These are phyloP conservation scores for Porites divaricata DNA, from an alignment of 92 coral and sea anemone genomes.

Conservation along the genomic window DNA sequence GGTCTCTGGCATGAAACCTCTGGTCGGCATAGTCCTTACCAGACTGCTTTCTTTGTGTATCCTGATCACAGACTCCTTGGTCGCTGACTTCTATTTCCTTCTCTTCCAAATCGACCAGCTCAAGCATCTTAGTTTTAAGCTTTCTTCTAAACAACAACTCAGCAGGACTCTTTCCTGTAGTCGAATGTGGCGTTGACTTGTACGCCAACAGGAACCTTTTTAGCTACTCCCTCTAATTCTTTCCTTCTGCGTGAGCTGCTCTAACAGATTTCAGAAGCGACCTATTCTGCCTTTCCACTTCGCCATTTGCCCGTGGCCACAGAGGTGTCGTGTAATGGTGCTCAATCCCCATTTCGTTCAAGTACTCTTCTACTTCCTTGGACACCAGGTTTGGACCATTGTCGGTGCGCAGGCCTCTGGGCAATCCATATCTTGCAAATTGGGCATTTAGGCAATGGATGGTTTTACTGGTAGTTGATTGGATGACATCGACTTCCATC, in stretches of 20 bases:
- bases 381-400: no score
- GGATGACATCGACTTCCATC: conserved; percentile 59
- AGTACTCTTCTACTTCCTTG: no score
- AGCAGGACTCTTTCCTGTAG: conserved; percentile 60
- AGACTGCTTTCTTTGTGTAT: conserved; percentile 52
- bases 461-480: conserved; percentile 38
- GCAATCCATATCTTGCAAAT: conserved; percentile 55
- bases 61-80: conserved; percentile 46
- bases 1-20: conserved; percentile 31
- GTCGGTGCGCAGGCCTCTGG: conserved; percentile 43
- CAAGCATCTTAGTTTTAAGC: no score
- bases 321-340: conserved; percentile 58
- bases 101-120: no score
- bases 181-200: conserved; percentile 52
- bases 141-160: conserved; percentile 48
- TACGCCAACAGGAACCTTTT: conserved; percentile 51
- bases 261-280: conserved; percentile 49
- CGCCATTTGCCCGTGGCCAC: conserved; percentile 64
- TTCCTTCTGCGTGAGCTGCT: conserved; percentile 51
- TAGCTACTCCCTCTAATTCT: conserved; percentile 41
- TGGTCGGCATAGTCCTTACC: conserved; percentile 47
- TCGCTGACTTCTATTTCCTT: no score
- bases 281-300: conserved; percentile 63
- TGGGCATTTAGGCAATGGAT: conserved; percentile 51
- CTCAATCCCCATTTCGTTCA: no score